Evolutionary conservation across 2,797 vertebrate genomes (phyloP).

Genomic region (Chloroceryle amazona): DNA sequence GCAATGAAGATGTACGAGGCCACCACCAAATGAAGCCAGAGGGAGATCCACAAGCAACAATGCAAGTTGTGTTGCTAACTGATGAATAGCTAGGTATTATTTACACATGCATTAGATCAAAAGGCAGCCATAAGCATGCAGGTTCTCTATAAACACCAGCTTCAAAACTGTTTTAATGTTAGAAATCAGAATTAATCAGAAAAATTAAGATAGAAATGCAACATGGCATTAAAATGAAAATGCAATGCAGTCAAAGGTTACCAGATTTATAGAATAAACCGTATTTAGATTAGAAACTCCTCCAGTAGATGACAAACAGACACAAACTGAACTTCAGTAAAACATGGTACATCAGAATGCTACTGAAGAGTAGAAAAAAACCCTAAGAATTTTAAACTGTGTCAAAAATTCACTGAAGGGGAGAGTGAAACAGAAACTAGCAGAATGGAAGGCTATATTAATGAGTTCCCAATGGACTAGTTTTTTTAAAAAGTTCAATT

Average conservation of each 20-base stretch:
- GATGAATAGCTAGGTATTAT: neutral
- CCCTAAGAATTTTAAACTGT: neutral
- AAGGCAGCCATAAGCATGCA: neutral
- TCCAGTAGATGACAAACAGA: neutral
- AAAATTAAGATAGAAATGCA: neutral
- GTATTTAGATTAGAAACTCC: neutral
- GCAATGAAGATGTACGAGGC: neutral
- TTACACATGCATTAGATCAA: neutral
- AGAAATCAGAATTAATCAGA: neutral
- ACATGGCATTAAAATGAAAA: neutral
- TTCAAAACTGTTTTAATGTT: neutral
- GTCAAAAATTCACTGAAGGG: neutral
- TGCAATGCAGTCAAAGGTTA: neutral
- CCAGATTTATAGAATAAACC: neutral
- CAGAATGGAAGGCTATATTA: neutral
- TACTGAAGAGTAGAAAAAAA: rapidly evolving
- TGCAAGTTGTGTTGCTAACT: neutral
- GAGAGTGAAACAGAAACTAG: neutral
- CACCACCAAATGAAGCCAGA: neutral
- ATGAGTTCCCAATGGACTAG: neutral
- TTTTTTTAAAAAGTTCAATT: neutral
- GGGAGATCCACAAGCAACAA: neutral
- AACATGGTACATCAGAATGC: neutral
- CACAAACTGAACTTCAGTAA: neutral
- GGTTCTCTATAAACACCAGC: neutral